Percentiles rank a stretch among this genome's conserved stretches.
These are phyloP conservation scores for Sus scrofa DNA, from an alignment of 2,113 vertebrate genomes.

Conservation along the genomic window T2T-Sscrofa CM000814.6:140570501-140571000, in stretches of 20 bases:
- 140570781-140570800: neutral
- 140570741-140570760: neutral
- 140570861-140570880: too few relatives aligned
- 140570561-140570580: conserved; percentile 91
- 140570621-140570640: neutral
- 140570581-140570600: neutral
- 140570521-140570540: conserved; percentile 99
- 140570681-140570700: fast-evolving
- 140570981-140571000: fast-evolving
- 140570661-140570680: neutral
- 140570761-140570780: fast-evolving
- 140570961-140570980: fast-evolving
- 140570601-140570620: fast-evolving
- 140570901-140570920: neutral
- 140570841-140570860: fast-evolving
- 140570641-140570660: fast-evolving
- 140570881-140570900: too few relatives aligned
- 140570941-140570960: neutral
- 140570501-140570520: conserved; percentile 93
- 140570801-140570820: neutral
- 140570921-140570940: neutral
- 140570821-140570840: fast-evolving
- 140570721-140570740: too few relatives aligned
- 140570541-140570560: conserved; percentile 94
- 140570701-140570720: neutral